These are phyloP conservation scores for Cliona cf. orientalis DNA, from an alignment of 37 sponge, comb jelly and placozoan genomes.

Conservation along the genomic window DNA sequence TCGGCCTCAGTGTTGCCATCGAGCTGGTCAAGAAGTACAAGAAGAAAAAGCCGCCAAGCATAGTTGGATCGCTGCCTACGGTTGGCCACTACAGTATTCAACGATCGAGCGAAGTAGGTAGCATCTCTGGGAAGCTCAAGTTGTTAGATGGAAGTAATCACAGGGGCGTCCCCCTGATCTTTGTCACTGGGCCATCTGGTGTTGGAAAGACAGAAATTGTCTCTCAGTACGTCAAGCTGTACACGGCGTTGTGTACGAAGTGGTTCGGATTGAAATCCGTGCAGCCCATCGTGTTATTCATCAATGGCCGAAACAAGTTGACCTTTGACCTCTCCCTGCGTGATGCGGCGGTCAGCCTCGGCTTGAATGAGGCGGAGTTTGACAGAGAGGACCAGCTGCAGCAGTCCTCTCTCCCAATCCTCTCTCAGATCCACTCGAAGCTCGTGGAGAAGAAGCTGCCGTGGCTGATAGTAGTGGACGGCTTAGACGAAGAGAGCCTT, in stretches of 20 bases:
- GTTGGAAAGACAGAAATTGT: conserved; percentile 80
- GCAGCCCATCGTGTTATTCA: conserved; percentile 40
- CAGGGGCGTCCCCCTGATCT: conserved; percentile 15
- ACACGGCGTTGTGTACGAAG: background rate
- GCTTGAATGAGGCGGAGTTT: conserved; percentile 14
- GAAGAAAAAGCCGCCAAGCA: conserved; percentile 18
- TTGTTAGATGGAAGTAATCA: background rate
- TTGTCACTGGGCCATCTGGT: conserved; percentile 60
- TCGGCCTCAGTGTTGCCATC: conserved; percentile 41
- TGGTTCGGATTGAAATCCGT: conserved; percentile 7
- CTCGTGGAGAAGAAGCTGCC: conserved; percentile 19
- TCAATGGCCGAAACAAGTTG: conserved; percentile 17
- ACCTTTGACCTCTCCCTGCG: conserved; percentile 17
- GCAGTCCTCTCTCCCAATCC: background rate
- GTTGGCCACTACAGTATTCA: conserved; percentile 2
- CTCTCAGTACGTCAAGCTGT: conserved; percentile 45
- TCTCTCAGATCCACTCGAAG: conserved; percentile 11
- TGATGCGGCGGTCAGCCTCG: conserved; percentile 40
- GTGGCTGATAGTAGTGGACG: conserved; percentile 70
- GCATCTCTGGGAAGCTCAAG: background rate
- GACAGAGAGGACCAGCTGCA: background rate
- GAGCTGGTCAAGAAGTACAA: conserved; percentile 43
- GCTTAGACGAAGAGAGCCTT: conserved; percentile 11
- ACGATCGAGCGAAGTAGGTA: background rate
- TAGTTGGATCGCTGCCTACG: background rate